Evolutionary conservation across 2,888 invertebrate genomes (phyloP), one percentile per base, ranked within the genome.

Genomic region (Cosmopolites sordidus): DNA sequence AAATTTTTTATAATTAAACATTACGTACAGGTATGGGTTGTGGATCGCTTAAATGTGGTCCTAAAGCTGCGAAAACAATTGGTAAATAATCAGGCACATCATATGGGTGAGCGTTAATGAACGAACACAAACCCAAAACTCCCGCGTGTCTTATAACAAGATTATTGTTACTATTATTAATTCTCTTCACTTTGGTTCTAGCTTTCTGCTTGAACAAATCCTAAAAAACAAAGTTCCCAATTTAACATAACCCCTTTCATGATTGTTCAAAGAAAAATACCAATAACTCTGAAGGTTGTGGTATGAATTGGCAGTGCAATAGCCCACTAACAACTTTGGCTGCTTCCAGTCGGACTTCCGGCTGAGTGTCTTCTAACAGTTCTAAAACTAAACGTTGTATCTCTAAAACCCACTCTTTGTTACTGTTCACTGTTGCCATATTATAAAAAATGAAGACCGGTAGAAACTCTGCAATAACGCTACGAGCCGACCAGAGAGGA

Each of bases 101-200:
- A 73, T 96, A 96, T 0, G 96, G 96, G 72, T 87, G 84, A 11
- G 94, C 90, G 61, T 84, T 83, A 39, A 96, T 82, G 72, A 89
- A 91, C 4, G 92, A 87, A 70, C 93, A 91, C 51, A 96, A 76
- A 1, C 94, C 95, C 14, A 95, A 78, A 37, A 95, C 87, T 12
- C 92, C 94, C 48, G 87, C 86, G 73, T 95, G 95, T 8, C 85
- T 74, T 53, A 79, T 76, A n/a, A 81, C 76, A 29, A 82, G 61
- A 60, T 67, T 60, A 50, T 54, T 50, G 15, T 41, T 43, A n/a
- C 16, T 39, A 15, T 45, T 44, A 16, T 33, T 30, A 33, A 48
- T 51, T 30, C 42, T 52, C 18, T 43, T 49, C n/a, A 38, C 58
- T 59, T 74, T 75, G 1, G 74, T 77, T 52, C 69, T 76, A 0